phyloP scores from a whole-genome alignment of 2,797 vertebrate genomes.

The Acestrorhynchus altus region DNA sequence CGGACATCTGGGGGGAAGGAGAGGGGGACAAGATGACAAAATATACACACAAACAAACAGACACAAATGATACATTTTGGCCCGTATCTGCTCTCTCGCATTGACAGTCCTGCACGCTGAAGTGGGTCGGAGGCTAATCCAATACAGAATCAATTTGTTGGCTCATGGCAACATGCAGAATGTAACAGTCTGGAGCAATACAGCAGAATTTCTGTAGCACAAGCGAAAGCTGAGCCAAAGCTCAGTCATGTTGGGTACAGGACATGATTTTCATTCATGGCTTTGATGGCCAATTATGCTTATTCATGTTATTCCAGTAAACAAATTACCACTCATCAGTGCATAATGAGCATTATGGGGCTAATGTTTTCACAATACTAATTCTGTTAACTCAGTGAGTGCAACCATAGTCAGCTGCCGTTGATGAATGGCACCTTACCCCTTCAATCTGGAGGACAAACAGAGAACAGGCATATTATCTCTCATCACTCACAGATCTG shows the following conservation, averaged over 20 bases:
- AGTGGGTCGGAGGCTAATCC: background rate
- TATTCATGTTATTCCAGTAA: constrained; percentile 53
- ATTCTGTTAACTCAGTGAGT: constrained; percentile 32
- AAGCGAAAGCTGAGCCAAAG: constrained; percentile 6
- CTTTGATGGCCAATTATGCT: constrained; percentile 54
- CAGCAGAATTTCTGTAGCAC: constrained; percentile 3
- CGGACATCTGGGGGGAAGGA: constrained; percentile 95
- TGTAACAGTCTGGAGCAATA: constrained; percentile 8
- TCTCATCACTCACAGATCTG: constrained; percentile 8
- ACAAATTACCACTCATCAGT: constrained; percentile 53
- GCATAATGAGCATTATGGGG: constrained; percentile 39
- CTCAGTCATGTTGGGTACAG: constrained; percentile 4
- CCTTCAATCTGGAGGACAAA: constrained; percentile 40
- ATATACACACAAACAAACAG: no score
- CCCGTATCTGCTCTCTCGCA: constrained; percentile 19
- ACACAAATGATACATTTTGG: constrained; percentile 38
- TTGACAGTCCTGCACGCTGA: constrained; percentile 55
- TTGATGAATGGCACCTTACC: constrained; percentile 25
- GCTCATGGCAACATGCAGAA: background rate
- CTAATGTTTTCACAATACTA: constrained; percentile 44
- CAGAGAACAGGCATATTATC: constrained; percentile 22
- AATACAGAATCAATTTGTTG: background rate
- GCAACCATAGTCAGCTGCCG: constrained; percentile 12
- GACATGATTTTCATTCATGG: constrained; percentile 45
- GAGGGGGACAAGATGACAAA: constrained; percentile 88